A percentile compares a stretch with the other conserved stretches of the same genome.
phyloP scores from a whole-genome alignment of 2,797 vertebrate genomes.

The Rhadinocentrus ornatus region DNA sequence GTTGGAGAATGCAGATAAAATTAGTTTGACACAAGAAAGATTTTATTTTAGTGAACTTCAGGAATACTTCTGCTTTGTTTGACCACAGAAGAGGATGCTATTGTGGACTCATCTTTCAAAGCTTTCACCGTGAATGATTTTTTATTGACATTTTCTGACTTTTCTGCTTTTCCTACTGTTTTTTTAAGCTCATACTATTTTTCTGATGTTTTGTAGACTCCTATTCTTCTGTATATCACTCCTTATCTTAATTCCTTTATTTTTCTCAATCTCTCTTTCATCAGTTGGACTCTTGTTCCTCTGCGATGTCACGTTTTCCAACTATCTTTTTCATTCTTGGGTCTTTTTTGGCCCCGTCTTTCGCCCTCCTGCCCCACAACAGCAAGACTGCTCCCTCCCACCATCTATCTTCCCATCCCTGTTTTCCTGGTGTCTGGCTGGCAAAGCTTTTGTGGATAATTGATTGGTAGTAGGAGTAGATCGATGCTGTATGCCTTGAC shows the following conservation, averaged over 20 bases:
- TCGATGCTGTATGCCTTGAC: slow-evolving; percentile 79
- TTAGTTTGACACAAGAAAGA: slow-evolving; percentile 21
- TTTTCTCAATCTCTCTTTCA: slow-evolving; percentile 49
- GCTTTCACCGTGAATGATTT: slow-evolving; percentile 1
- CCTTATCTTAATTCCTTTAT: slow-evolving; percentile 60
- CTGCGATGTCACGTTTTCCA: slow-evolving; percentile 26
- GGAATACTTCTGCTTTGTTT: slow-evolving; percentile 37
- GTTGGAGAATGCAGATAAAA: slow-evolving; percentile 7
- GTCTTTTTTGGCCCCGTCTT: slow-evolving; percentile 50
- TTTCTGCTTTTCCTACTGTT: slow-evolving; percentile 13
- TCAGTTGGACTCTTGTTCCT: slow-evolving; percentile 49
- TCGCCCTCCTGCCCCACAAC: slow-evolving; percentile 18
- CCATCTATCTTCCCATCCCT: slow-evolving; percentile 60
- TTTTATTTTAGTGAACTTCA: slow-evolving; percentile 27
- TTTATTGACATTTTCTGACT: background rate
- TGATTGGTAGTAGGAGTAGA: slow-evolving; percentile 79
- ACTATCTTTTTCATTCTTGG: slow-evolving; percentile 49
- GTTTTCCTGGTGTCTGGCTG: slow-evolving; percentile 71
- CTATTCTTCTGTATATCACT: slow-evolving; percentile 18
- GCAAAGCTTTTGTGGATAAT: slow-evolving; percentile 85
- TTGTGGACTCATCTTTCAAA: background rate
- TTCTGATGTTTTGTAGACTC: slow-evolving; percentile 38
- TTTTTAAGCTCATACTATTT: background rate
- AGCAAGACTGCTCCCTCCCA: slow-evolving; percentile 32
- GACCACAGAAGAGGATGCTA: slow-evolving; percentile 41